These are phyloP conservation scores for Okapia johnstoni DNA, from an alignment of 2,113 vertebrate genomes.

Conservation along the genomic window DNA sequence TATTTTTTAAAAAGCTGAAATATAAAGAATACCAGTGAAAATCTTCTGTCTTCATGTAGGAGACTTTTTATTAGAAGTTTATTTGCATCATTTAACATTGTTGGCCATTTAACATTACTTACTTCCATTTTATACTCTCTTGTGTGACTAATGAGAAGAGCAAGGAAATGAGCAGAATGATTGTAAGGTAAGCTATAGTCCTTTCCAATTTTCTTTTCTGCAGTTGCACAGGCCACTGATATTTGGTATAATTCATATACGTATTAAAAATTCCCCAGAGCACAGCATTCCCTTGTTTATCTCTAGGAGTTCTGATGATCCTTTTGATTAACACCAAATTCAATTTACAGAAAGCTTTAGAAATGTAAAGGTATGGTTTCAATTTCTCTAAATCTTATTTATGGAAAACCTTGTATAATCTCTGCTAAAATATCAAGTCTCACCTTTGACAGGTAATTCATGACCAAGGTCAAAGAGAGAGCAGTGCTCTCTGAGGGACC, in stretches of 20 bases:
- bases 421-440: conserved; percentile 7
- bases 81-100: not conserved
- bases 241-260: not conserved
- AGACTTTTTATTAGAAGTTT: not conserved
- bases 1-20: not conserved
- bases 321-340: conserved; percentile 62
- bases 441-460: conserved; percentile 56
- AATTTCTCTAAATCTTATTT: conserved; percentile 33
- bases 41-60: not conserved
- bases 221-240: not conserved
- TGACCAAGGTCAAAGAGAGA: conserved; percentile 54
- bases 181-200: not conserved
- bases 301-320: conserved; percentile 26
- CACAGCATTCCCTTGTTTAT: conserved; percentile 36
- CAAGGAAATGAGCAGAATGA: not conserved
- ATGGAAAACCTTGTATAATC: conserved; percentile 57
- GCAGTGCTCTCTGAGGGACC: not conserved
- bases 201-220: conserved; percentile 17
- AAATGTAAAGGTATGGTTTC: conserved; percentile 40
- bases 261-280: conserved; percentile 22
- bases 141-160: not conserved
- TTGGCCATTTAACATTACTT: not conserved
- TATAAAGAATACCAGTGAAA: not conserved
- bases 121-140: not conserved
- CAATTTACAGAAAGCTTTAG: conserved; percentile 46